Evolutionary conservation across 2,888 invertebrate genomes (phyloP), one percentile per base, ranked within the genome.

Genomic region (Epistrophe grossulariae): DNA sequence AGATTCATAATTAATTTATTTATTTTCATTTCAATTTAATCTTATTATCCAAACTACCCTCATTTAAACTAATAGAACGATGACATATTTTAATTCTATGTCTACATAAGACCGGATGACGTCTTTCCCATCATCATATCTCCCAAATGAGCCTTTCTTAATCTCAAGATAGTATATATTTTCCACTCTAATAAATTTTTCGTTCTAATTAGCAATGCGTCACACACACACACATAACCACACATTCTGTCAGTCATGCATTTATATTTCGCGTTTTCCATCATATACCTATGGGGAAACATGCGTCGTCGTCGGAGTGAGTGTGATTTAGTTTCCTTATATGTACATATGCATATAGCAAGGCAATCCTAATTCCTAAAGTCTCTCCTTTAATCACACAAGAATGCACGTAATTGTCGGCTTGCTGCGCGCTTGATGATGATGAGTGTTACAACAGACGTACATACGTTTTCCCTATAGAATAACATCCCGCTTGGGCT

Each of bases 171-270:
- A 77, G 72, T 73, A 68, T 73, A 68, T 2, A 24, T 70, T 73
- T 85, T 81, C 73, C 73, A 78, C 81, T 81, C 77, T 55, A 81
- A 81, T 85, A 85, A n/a, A 85, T 57, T 85, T 78, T 62, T 3
- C 11, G 81, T 70, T 68, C 77, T 81, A 85, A 85, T 81, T 81
- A 85, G 84, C 72, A n/a, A 11, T 68, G 38, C 43, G 28, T 19
- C n/a, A 19, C 24, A 35, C n/a, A 50, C 11, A 40, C 45, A 40
- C 24, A 66, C 45, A 40, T 24, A 35, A 0, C 4, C 24, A 13
- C n/a, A 19, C 40, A 28, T 17, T n/a, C 19, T 4, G 2, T 9
- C 9, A 9, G 19, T 24, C 24, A 24, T 19, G 11, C 19, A 19
- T 0, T 2, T 19, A 24, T 7, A 24, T 28, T 19, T 11, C 19